Base-by-base conservation (phyloP, 2,113 vertebrate genomes). In the Odontophorus gujanensis region DNA sequence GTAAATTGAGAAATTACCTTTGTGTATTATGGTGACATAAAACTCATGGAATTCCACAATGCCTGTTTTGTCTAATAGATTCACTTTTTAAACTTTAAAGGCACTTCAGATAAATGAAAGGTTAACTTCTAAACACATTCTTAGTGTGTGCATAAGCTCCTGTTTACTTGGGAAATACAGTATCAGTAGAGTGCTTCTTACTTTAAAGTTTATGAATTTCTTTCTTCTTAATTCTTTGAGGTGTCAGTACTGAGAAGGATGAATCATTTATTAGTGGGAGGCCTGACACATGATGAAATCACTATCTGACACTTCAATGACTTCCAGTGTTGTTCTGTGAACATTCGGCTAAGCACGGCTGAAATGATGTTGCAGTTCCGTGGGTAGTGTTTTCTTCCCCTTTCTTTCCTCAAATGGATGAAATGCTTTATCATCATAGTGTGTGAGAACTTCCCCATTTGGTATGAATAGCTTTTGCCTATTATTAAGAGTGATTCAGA, bases 401-500 rank as follows among this genome's bases (percentile, higher is more conserved):
- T 26, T 32, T 62, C 38, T 62, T 45, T 7, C 36, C 61, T 21
- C 32, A 89, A 89, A 78, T 53, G 55, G 89, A 83, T 97, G 89
- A 97, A 96, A 94, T 91, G 94, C 96, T 96, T 96, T 79, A 89
- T 97, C 97, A 95, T 95, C 93, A 51, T 11, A 61, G 82, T 87
- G 28, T 91, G 75, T 74, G 92, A 96, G 97, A 95, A 96, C 50
- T 79, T 89, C 58, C 86, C 92, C 91, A 84, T 94, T 95, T 93
- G 88, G 85, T 72, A 96, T 97, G 96, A 98, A 97, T 97, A 96
- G 85, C 90, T 94, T 96, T 89, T 91, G 94, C 95, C 91, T 95
- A 81, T 95, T 97, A 96, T 96, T 96, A 97, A 92, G 96, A 92
- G 82, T 96, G 96, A 97, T 97, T 98, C 96, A 96, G 81, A 81